Evolutionary conservation across 2,113 vertebrate genomes (phyloP).

Genomic region (Pteronura brasiliensis): DNA sequence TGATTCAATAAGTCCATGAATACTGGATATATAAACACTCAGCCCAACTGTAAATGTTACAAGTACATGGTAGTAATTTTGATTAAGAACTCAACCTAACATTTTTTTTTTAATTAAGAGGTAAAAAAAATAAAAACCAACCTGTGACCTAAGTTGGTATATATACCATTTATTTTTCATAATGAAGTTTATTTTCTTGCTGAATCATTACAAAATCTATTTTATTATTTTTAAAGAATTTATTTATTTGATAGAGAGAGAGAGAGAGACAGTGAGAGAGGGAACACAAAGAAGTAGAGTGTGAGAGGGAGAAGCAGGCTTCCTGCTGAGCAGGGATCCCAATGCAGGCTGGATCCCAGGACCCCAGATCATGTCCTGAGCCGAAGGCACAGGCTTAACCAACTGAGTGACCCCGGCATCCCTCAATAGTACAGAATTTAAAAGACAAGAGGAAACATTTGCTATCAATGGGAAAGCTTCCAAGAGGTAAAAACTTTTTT

Average conservation of each 20-base stretch:
- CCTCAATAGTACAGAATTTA: neutral
- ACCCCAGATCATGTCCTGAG: no score
- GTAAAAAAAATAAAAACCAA: neutral
- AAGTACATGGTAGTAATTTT: neutral
- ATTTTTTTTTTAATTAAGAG: neutral
- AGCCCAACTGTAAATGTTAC: neutral
- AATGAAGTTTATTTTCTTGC: neutral
- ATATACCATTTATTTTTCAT: neutral
- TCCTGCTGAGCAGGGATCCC: no score
- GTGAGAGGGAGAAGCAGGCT: no score
- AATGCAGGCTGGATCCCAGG: no score
- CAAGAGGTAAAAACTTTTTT: neutral
- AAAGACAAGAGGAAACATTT: neutral
- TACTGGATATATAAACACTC: neutral
- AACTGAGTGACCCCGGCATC: fast-evolving
- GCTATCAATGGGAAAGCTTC: neutral
- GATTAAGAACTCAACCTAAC: neutral
- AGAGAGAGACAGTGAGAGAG: no score
- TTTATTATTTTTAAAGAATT: no score
- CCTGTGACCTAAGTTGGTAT: neutral
- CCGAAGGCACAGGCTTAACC: no score
- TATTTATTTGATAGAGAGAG: no score
- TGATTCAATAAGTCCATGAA: neutral
- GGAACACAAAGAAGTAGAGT: no score
- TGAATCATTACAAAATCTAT: no score